Percentiles rank a stretch among this genome's conserved stretches.
These are phyloP conservation scores for Drosophila robusta DNA, from an alignment of 2,888 invertebrate genomes.

Conservation along the genomic window DNA sequence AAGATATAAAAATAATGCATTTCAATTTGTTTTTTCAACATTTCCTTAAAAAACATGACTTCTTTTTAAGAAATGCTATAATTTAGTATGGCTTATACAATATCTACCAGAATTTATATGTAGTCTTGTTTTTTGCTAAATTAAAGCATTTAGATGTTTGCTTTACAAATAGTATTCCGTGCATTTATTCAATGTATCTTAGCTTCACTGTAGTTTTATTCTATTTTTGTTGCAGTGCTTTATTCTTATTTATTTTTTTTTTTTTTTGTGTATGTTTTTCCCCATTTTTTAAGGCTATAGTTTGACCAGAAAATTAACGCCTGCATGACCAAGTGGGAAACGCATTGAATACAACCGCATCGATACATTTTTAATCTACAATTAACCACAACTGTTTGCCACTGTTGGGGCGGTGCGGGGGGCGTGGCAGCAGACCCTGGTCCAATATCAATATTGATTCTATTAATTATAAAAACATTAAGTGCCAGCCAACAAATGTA, in stretches of 20 bases:
- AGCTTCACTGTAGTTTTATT: constrained; percentile 29
- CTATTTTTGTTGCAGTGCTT: background rate
- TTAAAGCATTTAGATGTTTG: too few relatives aligned
- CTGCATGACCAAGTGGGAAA: constrained; percentile 66
- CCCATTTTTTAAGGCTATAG: constrained; percentile 44
- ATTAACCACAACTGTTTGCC: constrained; percentile 78
- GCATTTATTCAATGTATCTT: constrained; percentile 3
- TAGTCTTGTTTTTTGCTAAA: too few relatives aligned
- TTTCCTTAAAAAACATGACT: too few relatives aligned
- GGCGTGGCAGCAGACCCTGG: constrained; percentile 6
- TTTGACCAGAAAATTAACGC: constrained; percentile 83
- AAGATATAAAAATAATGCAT: too few relatives aligned
- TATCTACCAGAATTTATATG: too few relatives aligned
- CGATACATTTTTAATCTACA: constrained; percentile 83
- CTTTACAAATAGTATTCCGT: too few relatives aligned
- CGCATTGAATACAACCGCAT: constrained; percentile 62
- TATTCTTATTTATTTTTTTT: too few relatives aligned
- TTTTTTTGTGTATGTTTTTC: constrained; percentile 21
- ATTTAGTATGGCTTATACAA: too few relatives aligned
- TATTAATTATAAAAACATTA: constrained; percentile 84
- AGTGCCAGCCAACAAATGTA: constrained; percentile 79
- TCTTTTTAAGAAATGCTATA: too few relatives aligned
- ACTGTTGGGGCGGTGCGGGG: constrained; percentile 1
- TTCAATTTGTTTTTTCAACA: too few relatives aligned
- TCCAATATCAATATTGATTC: constrained; percentile 81